Conservation (phyloP, 2,888 invertebrate genomes). For the Sericinus montela region DNA sequence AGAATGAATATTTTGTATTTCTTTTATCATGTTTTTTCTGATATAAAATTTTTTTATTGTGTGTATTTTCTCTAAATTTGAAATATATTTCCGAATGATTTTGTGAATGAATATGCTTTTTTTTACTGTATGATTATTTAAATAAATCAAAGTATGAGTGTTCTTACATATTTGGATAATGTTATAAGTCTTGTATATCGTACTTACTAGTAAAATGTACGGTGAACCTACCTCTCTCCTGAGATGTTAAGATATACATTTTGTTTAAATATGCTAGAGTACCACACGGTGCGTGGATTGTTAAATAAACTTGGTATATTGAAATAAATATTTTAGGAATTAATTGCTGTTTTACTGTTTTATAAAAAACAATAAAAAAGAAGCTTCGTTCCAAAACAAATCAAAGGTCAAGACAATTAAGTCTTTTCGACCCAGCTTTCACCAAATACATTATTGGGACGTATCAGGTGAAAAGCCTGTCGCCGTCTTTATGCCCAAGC, state of each 20-base stretch:
- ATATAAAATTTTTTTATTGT: conserved; percentile 20
- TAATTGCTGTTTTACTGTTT: neutral
- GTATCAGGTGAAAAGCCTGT: too few species aligned
- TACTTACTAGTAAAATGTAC: conserved; percentile 45
- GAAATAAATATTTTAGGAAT: conserved; percentile 27
- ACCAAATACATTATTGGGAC: too few species aligned
- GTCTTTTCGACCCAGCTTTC: too few species aligned
- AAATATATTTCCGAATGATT: conserved; percentile 1
- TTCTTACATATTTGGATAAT: conserved; percentile 25
- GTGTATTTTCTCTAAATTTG: conserved; percentile 28
- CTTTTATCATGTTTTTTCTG: neutral
- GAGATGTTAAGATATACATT: conserved; percentile 34
- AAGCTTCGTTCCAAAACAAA: too few species aligned
- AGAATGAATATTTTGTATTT: conserved; percentile 5
- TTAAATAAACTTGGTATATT: conserved; percentile 55
- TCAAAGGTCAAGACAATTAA: too few species aligned
- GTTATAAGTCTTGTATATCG: conserved; percentile 30
- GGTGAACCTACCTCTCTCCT: conserved; percentile 44
- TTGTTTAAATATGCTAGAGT: conserved; percentile 46
- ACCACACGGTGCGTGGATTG: conserved; percentile 59
- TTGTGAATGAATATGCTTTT: neutral
- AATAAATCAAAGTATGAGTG: conserved; percentile 8
- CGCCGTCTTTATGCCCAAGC: too few species aligned
- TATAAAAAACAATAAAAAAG: too few species aligned
- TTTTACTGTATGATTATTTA: neutral